Evolutionary conservation across 2,888 invertebrate species (phyloP).

Genomic region (Acanthosepion pharaonis): DNA sequence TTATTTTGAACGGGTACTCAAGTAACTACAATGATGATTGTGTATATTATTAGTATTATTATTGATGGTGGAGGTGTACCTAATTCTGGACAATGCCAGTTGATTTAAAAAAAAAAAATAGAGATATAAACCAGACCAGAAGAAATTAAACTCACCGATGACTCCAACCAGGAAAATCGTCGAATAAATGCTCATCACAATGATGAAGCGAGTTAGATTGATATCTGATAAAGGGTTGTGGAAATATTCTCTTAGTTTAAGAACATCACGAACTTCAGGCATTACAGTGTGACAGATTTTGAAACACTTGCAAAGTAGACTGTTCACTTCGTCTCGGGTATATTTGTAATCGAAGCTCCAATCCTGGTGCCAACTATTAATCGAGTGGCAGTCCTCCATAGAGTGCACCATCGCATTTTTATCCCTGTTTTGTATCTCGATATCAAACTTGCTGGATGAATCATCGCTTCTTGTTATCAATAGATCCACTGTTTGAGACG

Average conservation of each 20-base stretch:
- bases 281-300: slow-evolving; percentile 47
- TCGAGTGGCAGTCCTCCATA: not conserved
- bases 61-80: too few relatives aligned
- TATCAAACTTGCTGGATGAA: not conserved
- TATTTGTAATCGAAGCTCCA: slow-evolving; percentile 51
- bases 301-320: slow-evolving; percentile 51
- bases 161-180: slow-evolving; percentile 53
- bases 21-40: too few relatives aligned
- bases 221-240: slow-evolving; percentile 48
- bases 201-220: slow-evolving; percentile 51
- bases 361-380: not conserved
- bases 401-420: not conserved
- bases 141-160: slow-evolving; percentile 50
- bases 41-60: too few relatives aligned
- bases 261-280: slow-evolving; percentile 37
- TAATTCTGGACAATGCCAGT: too few relatives aligned
- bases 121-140: not conserved
- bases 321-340: slow-evolving; percentile 48
- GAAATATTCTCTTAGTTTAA: slow-evolving; percentile 35
- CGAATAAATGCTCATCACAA: slow-evolving; percentile 50
- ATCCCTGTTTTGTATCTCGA: not conserved
- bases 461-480: not conserved
- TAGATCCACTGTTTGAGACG: not conserved
- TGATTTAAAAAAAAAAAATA: not conserved
- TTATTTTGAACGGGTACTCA: too few relatives aligned